These are phyloP conservation scores for Oryzias dopingdopingensis DNA, from an alignment of 2,797 vertebrate genomes.

Conservation along the genomic window DNA sequence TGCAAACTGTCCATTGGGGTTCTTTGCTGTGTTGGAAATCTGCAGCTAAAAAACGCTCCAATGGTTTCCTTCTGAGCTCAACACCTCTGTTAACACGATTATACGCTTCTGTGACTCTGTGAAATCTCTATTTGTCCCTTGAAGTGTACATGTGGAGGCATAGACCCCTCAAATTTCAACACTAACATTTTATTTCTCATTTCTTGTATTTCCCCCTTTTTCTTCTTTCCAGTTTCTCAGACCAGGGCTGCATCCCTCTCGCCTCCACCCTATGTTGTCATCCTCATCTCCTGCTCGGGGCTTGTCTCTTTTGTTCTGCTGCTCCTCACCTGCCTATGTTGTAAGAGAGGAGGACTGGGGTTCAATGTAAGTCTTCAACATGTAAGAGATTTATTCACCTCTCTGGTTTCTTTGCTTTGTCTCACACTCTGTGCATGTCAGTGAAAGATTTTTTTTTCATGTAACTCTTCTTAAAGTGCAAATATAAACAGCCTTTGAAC, in stretches of 20 bases:
- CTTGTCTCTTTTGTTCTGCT: slow-evolving; percentile 91
- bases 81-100: slow-evolving; percentile 67
- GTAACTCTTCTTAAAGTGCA: too few relatives aligned
- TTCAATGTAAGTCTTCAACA: slow-evolving; percentile 88
- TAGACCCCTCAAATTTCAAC: background rate
- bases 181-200: slow-evolving; percentile 43
- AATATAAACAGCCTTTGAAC: too few relatives aligned
- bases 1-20: slow-evolving; percentile 76
- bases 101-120: slow-evolving; percentile 50
- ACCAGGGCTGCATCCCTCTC: slow-evolving; percentile 81
- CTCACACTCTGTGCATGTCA: slow-evolving; percentile 26
- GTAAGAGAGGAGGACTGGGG: slow-evolving; percentile 89
- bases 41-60: slow-evolving; percentile 66
- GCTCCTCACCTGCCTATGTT: slow-evolving; percentile 93
- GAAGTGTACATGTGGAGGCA: slow-evolving; percentile 21
- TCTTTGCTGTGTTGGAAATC: slow-evolving; percentile 66
- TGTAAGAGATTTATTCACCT: slow-evolving; percentile 68
- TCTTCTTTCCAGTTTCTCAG: slow-evolving; percentile 72
- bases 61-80: slow-evolving; percentile 65
- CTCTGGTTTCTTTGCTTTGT: slow-evolving; percentile 36
- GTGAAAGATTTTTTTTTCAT: slow-evolving; percentile 8
- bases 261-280: slow-evolving; percentile 90
- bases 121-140: slow-evolving; percentile 55
- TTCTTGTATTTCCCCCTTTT: slow-evolving; percentile 38
- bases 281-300: slow-evolving; percentile 92